Evolutionary conservation across 2,113 vertebrate genomes (phyloP).

Genomic region (Pycnonotus jocosus): DNA sequence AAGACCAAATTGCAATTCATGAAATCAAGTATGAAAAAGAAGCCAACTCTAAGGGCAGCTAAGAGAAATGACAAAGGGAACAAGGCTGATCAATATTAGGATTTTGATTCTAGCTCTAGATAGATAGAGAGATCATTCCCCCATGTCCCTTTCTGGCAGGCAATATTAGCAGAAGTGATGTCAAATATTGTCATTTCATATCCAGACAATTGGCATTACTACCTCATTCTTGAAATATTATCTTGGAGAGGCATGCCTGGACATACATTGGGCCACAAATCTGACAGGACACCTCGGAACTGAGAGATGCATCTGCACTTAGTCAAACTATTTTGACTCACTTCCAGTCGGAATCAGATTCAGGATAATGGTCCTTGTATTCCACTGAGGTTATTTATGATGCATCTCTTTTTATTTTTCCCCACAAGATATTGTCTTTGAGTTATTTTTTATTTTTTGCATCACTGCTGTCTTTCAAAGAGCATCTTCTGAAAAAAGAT

Average conservation of each 20-base stretch:
- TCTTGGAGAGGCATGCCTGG: not conserved
- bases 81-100: conserved; percentile 19
- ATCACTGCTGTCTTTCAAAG: conserved; percentile 38
- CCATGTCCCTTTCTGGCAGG: conserved; percentile 25
- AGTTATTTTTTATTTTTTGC: conserved; percentile 40
- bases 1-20: not conserved
- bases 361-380: not conserved
- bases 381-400: not conserved
- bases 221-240: not conserved
- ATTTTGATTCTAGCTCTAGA: conserved; percentile 12
- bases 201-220: not conserved
- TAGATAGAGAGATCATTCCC: conserved; percentile 28
- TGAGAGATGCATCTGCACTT: not conserved
- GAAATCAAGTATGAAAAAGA: not conserved
- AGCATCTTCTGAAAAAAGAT: conserved; percentile 21
- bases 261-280: conserved; percentile 2
- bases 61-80: not conserved
- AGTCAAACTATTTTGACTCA: not conserved
- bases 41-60: not conserved
- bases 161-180: conserved; percentile 42
- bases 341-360: not conserved
- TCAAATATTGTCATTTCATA: conserved; percentile 60
- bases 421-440: not conserved
- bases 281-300: not conserved
- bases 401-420: not conserved